A percentile compares a stretch with the other conserved stretches of the same genome.
These are phyloP conservation scores for Eupeodes latifasciatus DNA, from an alignment of 2,888 invertebrate genomes.

Conservation along the genomic window DNA sequence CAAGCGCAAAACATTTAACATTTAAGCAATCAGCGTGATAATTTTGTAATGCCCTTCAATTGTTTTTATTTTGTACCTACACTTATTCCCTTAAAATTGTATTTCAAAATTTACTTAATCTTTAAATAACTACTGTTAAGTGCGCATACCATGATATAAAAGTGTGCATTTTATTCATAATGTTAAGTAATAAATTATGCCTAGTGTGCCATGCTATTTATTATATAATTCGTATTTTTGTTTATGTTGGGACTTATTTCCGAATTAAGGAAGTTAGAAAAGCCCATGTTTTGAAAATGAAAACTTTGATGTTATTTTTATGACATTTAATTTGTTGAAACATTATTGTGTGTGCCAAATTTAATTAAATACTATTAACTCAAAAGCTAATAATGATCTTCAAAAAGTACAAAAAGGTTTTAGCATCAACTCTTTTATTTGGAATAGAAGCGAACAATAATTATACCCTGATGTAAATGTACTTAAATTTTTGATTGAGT, in stretches of 20 bases:
- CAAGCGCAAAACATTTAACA: background rate
- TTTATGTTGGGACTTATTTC: no score
- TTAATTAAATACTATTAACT: no score
- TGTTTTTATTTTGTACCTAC: background rate
- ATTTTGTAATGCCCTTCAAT: conserved; percentile 18
- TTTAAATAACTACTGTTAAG: background rate
- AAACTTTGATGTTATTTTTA: no score
- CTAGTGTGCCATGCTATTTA: background rate
- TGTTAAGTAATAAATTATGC: background rate
- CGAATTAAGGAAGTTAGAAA: no score
- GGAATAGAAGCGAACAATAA: background rate
- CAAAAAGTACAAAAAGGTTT: background rate
- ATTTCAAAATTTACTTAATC: background rate
- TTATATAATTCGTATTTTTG: no score
- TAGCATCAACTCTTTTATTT: conserved; percentile 2
- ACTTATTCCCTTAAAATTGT: background rate
- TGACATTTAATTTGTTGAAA: no score
- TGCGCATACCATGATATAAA: background rate
- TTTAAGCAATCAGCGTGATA: background rate
- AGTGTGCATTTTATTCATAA: background rate
- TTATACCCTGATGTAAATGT: no score
- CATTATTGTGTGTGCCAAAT: no score
- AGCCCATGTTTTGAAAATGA: no score
- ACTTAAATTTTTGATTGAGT: no score
- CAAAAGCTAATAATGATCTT: no score